A percentile compares a stretch with the other conserved stretches of the same genome.
Evolutionary conservation across 2,888 invertebrate genomes (phyloP).

Genomic region (Cabera pusaria): DNA sequence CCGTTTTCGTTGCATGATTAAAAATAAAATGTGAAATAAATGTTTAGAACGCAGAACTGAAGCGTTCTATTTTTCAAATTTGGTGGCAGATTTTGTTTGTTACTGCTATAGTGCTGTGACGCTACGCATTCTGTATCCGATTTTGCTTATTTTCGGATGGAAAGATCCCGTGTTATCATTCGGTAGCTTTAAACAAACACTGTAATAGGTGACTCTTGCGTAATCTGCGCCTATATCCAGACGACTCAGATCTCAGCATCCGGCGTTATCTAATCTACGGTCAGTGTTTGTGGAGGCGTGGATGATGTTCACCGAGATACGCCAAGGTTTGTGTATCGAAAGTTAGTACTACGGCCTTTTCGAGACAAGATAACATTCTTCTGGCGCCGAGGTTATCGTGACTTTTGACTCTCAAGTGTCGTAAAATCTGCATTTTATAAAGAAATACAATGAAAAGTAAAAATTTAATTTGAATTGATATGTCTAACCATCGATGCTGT

Average conservation of each 20-base stretch:
- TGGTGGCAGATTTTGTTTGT: conserved; percentile 1
- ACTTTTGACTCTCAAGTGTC: conserved; percentile 1
- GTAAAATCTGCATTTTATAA: conserved; percentile 15
- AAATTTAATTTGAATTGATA: too few species aligned
- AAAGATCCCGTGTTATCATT: conserved; percentile 49
- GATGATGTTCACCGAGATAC: conserved; percentile 66
- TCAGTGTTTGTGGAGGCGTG: conserved; percentile 67
- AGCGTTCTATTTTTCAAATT: conserved; percentile 2
- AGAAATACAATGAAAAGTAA: not conserved
- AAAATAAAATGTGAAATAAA: too few species aligned
- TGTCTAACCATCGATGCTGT: too few species aligned
- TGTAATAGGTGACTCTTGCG: conserved; percentile 42
- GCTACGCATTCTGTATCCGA: conserved; percentile 4
- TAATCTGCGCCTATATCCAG: conserved; percentile 23
- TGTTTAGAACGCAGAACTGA: too few species aligned
- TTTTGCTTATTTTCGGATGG: conserved; percentile 29
- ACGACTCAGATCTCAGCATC: conserved; percentile 56
- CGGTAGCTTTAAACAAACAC: conserved; percentile 38
- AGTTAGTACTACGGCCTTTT: conserved; percentile 16
- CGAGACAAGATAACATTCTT: conserved; percentile 42
- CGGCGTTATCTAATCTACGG: conserved; percentile 79
- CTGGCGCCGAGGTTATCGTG: conserved; percentile 44
- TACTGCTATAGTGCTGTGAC: conserved; percentile 11
- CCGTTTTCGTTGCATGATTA: conserved; percentile 1
- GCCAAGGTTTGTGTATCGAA: conserved; percentile 32